Percentiles rank a stretch among this genome's conserved stretches.
phyloP scores from a whole-genome alignment of 2,797 vertebrate species.

The Peromyscus melanophrys region DNA sequence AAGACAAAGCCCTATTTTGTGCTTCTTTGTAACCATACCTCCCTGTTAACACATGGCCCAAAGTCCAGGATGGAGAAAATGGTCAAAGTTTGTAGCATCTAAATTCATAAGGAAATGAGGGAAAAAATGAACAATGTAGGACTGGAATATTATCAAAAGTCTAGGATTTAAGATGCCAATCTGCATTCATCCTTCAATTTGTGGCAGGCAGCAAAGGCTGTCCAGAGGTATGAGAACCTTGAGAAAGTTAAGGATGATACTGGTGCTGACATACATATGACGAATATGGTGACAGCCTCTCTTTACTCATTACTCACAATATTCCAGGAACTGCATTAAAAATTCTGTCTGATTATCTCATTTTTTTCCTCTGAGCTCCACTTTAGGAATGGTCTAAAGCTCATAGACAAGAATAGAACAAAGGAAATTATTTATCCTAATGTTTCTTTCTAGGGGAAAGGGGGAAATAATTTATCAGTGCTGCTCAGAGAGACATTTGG shows the following conservation, averaged over 20 bases:
- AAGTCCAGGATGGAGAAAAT: neutral
- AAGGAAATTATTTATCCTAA: neutral
- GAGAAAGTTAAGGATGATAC: too few species aligned
- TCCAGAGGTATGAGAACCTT: neutral
- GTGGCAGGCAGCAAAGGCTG: neutral
- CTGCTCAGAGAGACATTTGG: neutral
- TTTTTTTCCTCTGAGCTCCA: neutral
- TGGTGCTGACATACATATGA: neutral
- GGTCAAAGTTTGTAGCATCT: neutral
- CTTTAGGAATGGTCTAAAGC: neutral
- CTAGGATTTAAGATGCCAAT: neutral
- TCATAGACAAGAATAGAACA: neutral
- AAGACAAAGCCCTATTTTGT: neutral
- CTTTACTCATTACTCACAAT: neutral
- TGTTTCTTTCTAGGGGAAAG: neutral
- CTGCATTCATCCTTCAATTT: neutral
- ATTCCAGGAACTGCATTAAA: neutral
- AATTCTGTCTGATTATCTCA: neutral
- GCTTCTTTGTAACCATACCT: neutral
- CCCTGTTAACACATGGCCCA: neutral
- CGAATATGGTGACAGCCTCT: neutral
- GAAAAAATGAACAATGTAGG: neutral
- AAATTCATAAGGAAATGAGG: neutral
- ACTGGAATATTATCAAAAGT: neutral
- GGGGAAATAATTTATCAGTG: neutral